Evolutionary conservation across 2,888 invertebrate genomes (phyloP), one percentile per base, ranked within the genome.

Genomic region (Dryobota labecula): DNA sequence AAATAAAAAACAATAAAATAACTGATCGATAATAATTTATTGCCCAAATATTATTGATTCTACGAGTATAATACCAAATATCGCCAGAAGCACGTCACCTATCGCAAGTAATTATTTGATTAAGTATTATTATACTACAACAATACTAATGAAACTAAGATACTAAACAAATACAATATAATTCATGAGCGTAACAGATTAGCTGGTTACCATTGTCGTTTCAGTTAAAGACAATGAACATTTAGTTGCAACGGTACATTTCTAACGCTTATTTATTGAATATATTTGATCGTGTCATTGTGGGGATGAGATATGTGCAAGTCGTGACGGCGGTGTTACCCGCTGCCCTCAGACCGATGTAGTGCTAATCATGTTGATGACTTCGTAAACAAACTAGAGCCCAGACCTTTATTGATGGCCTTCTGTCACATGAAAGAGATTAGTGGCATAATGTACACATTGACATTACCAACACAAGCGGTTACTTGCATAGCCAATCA

Each of bases 401-500:
- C 69, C 78, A 76, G 83, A 81, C 74, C 78, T 72, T 78, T 82
- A 78, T 81, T 83, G 65, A 79, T 69, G 82, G 84, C 78, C 78
- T 73, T 80, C 73, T 73, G 80, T 86, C 86, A 84, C 78, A 86
- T 90, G 87, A 84, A 86, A 87, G 73, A 88, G 77, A 89, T 91
- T 89, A 91, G 80, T 84, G 75, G 77, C 84, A 66, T 76, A 57
- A 61, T 75, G 76, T 80, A 73, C 68, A 60, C 57, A 78, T 85
- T 88, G 84, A 78, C 83, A 80, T 74, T 73, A 79, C 76, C 57
- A 36, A 57, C 62, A 66, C 54, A 78, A 82, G 69, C 45, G 51
- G 47, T 63, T 56, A 33, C 67, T 80, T 76, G 61, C 49, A 57
- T 47, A 33, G 43, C 36, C 18, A 79, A 63, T 61, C 30, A 66